These are phyloP conservation scores for Brachyhypopomus occidentalis DNA, from an alignment of 2,113 vertebrate genomes.

Conservation along the genomic window DNA sequence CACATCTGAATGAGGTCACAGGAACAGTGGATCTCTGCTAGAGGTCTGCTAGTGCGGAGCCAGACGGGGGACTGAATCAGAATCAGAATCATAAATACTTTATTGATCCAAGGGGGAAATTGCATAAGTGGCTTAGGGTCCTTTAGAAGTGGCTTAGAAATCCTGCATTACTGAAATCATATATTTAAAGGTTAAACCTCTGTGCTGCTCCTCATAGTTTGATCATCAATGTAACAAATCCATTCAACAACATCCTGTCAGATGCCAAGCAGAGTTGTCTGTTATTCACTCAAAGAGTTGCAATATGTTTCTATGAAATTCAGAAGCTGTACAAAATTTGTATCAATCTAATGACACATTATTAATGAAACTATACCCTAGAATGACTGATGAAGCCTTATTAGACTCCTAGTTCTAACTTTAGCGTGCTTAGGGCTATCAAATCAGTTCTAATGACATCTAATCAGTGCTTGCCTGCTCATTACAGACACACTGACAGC, in stretches of 20 bases:
- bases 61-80: too few relatives aligned
- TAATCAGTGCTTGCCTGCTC: background rate
- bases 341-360: background rate
- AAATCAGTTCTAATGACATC: slow-evolving; percentile 7
- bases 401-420: background rate
- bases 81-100: too few relatives aligned
- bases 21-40: too few relatives aligned
- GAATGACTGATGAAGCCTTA: background rate
- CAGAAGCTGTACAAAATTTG: background rate
- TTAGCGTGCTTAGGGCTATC: slow-evolving; percentile 1
- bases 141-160: too few relatives aligned
- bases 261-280: background rate
- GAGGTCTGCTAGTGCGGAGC: too few relatives aligned
- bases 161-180: too few relatives aligned
- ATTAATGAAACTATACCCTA: background rate
- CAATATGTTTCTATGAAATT: background rate
- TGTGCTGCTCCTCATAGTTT: too few relatives aligned
- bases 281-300: slow-evolving; percentile 14
- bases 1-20: too few relatives aligned
- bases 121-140: too few relatives aligned
- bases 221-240: too few relatives aligned
- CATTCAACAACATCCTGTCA: background rate
- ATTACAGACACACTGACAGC: background rate
- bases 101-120: too few relatives aligned
- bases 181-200: too few relatives aligned